Percentiles rank a stretch among this genome's conserved stretches.
Evolutionary conservation across 2,113 vertebrate species (phyloP).

Genomic region (Erythrolamprus reginae): DNA sequence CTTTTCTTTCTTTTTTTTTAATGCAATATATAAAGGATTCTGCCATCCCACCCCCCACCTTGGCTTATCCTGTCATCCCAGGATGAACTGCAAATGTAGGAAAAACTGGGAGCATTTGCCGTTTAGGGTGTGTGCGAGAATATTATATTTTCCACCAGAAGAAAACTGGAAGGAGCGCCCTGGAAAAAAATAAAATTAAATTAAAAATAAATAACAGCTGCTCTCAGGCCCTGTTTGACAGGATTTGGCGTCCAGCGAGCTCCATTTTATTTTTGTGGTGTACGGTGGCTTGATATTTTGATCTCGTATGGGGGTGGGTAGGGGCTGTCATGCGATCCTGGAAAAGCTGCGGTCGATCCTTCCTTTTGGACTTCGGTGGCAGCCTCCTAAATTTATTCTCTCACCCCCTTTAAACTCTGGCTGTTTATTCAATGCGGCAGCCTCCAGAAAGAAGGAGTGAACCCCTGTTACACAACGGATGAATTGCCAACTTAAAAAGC

Average conservation of each 20-base stretch:
- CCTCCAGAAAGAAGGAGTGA: background rate
- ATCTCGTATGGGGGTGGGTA: constrained; percentile 55
- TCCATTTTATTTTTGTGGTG: constrained; percentile 43
- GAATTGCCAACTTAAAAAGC: background rate
- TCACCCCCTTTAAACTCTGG: background rate
- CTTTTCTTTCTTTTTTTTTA: too few species aligned
- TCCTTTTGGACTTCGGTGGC: background rate
- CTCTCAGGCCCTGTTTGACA: background rate
- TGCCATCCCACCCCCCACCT: too few species aligned
- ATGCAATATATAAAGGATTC: background rate
- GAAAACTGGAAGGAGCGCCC: background rate
- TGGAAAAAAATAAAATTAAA: background rate
- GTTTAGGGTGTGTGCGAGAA: background rate
- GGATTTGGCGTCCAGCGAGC: constrained; percentile 18
- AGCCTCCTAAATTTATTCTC: constrained; percentile 15
- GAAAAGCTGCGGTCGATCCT: constrained; percentile 30
- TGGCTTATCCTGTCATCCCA: background rate
- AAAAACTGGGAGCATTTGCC: background rate
- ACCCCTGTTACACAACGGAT: background rate
- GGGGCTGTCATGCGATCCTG: constrained; percentile 55
- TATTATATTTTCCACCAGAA: background rate
- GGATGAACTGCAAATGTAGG: too few species aligned
- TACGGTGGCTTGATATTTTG: constrained; percentile 45
- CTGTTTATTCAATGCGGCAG: background rate
- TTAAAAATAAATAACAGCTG: background rate